These are phyloP conservation scores for Endotricha flammealis DNA, from an alignment of 2,888 invertebrate genomes.

Conservation along the genomic window DNA sequence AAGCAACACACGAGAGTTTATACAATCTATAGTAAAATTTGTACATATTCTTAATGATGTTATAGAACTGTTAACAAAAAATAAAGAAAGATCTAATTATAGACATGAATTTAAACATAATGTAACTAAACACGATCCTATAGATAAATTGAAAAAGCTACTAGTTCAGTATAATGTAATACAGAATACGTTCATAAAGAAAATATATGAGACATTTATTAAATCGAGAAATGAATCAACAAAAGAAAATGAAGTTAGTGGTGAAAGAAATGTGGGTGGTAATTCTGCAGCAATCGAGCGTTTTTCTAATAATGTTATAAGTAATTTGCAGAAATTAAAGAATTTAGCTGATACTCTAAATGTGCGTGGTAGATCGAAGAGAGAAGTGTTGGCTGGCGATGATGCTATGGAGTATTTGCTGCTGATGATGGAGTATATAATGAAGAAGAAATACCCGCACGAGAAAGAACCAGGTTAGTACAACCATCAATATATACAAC, in stretches of 20 bases:
- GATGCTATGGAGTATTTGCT: conserved; percentile 53
- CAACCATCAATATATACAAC: too few relatives aligned
- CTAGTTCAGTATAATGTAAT: conserved; percentile 44
- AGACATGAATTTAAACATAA: background rate
- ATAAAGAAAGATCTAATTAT: conserved; percentile 10
- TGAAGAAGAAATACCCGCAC: conserved; percentile 43
- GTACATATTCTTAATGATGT: conserved; percentile 46
- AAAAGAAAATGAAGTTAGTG: conserved; percentile 11
- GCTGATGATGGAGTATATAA: conserved; percentile 55
- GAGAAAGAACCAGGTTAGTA: conserved; percentile 43
- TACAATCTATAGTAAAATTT: conserved; percentile 48
- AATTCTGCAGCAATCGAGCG: conserved; percentile 31
- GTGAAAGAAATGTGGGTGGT: conserved; percentile 16
- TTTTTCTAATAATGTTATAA: conserved; percentile 46
- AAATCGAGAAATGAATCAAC: too few relatives aligned
- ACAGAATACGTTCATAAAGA: conserved; percentile 51
- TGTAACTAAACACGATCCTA: too few relatives aligned
- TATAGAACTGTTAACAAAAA: conserved; percentile 33
- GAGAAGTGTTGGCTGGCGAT: conserved; percentile 34
- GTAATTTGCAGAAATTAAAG: conserved; percentile 51
- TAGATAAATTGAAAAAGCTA: conserved; percentile 20
- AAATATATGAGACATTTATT: conserved; percentile 41
- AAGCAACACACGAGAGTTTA: conserved; percentile 42
- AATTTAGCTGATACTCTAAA: conserved; percentile 38
- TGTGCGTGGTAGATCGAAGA: conserved; percentile 34